Base-by-base conservation (phyloP, 1,140 invertebrate genomes). In the Drosophila pectinifera region DNA sequence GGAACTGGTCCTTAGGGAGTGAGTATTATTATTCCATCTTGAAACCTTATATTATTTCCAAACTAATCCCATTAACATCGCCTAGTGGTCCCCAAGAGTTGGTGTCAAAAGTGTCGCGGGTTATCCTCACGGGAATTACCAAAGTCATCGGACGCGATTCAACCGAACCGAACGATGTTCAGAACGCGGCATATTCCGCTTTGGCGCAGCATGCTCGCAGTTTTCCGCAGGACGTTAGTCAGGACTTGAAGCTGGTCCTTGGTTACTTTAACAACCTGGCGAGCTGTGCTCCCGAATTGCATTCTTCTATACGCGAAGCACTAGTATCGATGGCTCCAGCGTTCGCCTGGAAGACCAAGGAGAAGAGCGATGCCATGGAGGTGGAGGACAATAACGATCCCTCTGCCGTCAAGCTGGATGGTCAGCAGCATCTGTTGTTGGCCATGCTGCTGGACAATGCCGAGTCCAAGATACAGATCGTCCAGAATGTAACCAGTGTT, bases 401-500 rank as follows among this genome's bases (percentile, higher is more conserved):
- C 4, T 64, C 54, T 0, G 41, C 83, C 16, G 75, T 93, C 24
- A 78, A 92, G n/a, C 53, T 96, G 73, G 93, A 95, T 75, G 80
- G 91, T 28, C 91, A 92, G 39, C 92, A 92, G 62, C 93, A 94
- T 62, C 85, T 95, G 3, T 78, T 95, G 3, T 92, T 94, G 74
- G 93, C 93, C 41, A 91, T 92, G 88, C 51, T 92, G 6, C 53
- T 81, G 5, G 92, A 92, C 61, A 95, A 95, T 91, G 94, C 95
- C 73, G 94, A 94, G 56, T 95, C 94, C 24, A 93, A 95, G 31
- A 95, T 96, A 74, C 93, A 94, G 0, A 96, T 96, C 92, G 95
- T 96, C 4, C 93, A 97, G 68, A 96, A 96, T 89, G 95, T 97
- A 18, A 96, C 96, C 22, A 96, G 97, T 64, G 94, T 97, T 65